These are phyloP conservation scores for Teleogryllus occipitalis DNA, from an alignment of 1,140 invertebrate genomes.

Conservation along the genomic window DNA sequence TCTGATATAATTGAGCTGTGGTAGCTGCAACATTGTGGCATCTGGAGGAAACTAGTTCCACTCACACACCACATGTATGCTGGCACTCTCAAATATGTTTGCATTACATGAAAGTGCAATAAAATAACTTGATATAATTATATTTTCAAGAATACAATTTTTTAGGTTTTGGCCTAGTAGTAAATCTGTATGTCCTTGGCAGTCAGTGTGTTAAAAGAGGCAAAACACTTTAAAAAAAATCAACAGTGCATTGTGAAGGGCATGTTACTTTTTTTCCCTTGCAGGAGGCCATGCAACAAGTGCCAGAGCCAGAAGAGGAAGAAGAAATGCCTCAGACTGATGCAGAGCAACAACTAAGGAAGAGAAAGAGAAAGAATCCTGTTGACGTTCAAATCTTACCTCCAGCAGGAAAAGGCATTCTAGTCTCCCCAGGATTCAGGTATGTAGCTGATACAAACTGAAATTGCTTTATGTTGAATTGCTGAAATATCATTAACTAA, in stretches of 20 bases:
- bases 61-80: too few species aligned
- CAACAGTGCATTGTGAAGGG: not conserved
- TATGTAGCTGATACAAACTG: slow-evolving; percentile 19
- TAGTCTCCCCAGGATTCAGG: slow-evolving; percentile 42
- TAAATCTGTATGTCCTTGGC: too few species aligned
- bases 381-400: slow-evolving; percentile 23
- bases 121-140: too few species aligned
- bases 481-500: not conserved
- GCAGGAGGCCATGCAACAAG: slow-evolving; percentile 29
- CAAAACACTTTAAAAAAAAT: not conserved
- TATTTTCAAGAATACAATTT: too few species aligned
- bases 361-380: slow-evolving; percentile 7
- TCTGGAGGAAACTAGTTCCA: too few species aligned
- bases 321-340: slow-evolving; percentile 1
- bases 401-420: slow-evolving; percentile 41
- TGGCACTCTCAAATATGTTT: too few species aligned
- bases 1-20: too few species aligned
- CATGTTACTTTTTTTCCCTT: not conserved
- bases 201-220: too few species aligned
- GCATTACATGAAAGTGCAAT: too few species aligned
- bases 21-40: too few species aligned
- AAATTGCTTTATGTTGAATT: not conserved
- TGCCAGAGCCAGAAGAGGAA: slow-evolving; percentile 29
- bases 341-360: slow-evolving; percentile 14
- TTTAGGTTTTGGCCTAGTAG: too few species aligned